Base-by-base conservation (phyloP, 1,140 invertebrate genomes). In the Lordiphosa collinella region DNA sequence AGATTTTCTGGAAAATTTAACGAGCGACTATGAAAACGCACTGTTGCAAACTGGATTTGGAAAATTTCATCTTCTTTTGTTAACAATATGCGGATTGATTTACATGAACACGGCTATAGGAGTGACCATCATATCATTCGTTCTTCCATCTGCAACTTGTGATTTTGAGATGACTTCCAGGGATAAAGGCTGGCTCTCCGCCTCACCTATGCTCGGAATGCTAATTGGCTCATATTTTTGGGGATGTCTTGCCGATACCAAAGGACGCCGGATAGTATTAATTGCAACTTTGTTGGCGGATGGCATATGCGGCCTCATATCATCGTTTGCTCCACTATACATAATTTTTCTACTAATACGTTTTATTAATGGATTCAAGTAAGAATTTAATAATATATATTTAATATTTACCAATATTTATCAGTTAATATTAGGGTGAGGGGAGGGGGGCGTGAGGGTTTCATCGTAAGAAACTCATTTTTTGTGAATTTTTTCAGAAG, bases 201-300 rank as follows among this genome's bases (percentile, higher is more conserved):
- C 94, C 10, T 91, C 93, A n/a, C 93, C 93, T 68, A 94, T 94
- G 93, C 90, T 94, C 60, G 95, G 96, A 61, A 96, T 97, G 95
- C 93, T 96, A 53, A 90, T 96, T 57, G 95, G 95, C 11, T 96
- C 95, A n/a, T 96, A 96, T 89, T 93, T 96, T 87, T 96, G 95
- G 95, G 95, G 95, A 29, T 95, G 93, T 63, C 90, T 96, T 69
- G 95, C 95, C 61, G 96, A 97, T 88, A 94, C 93, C 0, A 93
- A 93, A 69, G 96, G 96, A 0, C 91, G 96, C 16, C 93, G 94
- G 80, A 87, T 92, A 6, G 93, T 96, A 10, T 89, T 96, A 48
- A 93, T 96, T 35, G 92, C 92, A 10, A 94, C 95, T 0, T 90
- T 96, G 37, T 86, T 95, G 4, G 91, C 96, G 75, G 95, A 96